Percentiles rank a stretch among this genome's conserved stretches.
Conservation (phyloP, 2,797 vertebrate genomes). For the Chrysocyon brachyurus region DNA sequence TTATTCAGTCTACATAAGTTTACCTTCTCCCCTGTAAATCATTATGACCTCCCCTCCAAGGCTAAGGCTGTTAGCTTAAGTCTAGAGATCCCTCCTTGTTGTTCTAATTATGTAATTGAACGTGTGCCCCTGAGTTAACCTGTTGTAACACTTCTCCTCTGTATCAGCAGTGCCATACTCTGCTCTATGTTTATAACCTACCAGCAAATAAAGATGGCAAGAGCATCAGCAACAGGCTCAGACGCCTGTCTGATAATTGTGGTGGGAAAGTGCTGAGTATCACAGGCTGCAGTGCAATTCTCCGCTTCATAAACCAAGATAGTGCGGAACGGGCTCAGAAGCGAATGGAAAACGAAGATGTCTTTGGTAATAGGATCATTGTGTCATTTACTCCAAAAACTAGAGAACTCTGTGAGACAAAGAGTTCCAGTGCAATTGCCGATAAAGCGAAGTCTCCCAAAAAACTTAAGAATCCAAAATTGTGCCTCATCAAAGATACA, state of each 20-base stretch:
- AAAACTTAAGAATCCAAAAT: constrained; percentile 91
- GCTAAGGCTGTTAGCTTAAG: neutral
- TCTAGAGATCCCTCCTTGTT: neutral
- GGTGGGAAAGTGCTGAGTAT: constrained; percentile 98
- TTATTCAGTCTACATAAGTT: neutral
- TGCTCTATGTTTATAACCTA: constrained; percentile 98
- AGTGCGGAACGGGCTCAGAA: constrained; percentile 96
- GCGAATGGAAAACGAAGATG: constrained; percentile 99
- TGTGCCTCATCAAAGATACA: constrained; percentile 91
- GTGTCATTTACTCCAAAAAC: constrained; percentile 94
- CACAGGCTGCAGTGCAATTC: constrained; percentile 94
- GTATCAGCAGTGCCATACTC: constrained; percentile 95
- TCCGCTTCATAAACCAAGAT: constrained; percentile 95
- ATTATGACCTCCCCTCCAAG: neutral
- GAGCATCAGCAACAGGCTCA: constrained; percentile 95
- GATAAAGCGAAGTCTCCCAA: constrained; percentile 96
- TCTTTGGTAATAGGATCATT: constrained; percentile 96
- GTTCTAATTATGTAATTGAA: constrained; percentile 29
- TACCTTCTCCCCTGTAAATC: neutral
- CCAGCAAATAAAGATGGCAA: constrained; percentile 96
- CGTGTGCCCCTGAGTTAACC: neutral
- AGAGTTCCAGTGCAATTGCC: constrained; percentile 86
- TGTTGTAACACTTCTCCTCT: constrained; percentile 73
- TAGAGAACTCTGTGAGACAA: constrained; percentile 89
- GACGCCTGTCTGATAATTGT: constrained; percentile 98